Conservation (phyloP, 2,113 vertebrate genomes). For the Limanda limanda region DNA sequence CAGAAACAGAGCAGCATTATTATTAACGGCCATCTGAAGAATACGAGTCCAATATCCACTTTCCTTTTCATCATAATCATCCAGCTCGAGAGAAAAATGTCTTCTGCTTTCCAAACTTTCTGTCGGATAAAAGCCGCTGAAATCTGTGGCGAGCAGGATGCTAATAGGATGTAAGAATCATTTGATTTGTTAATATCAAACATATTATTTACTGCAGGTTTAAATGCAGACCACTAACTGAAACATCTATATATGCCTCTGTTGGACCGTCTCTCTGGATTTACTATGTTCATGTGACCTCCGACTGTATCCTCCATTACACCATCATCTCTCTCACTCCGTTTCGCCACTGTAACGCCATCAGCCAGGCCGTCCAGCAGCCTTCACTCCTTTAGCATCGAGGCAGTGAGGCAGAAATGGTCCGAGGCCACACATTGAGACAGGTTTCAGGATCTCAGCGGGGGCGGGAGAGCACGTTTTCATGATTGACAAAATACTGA, state of each 20-base stretch:
- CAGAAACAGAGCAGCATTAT: conserved; percentile 10
- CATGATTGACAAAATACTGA: conserved; percentile 36
- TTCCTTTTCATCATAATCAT: conserved; percentile 14
- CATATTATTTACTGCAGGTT: conserved; percentile 31
- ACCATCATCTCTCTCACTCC: background rate
- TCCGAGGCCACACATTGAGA: conserved; percentile 20
- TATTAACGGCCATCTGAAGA: conserved; percentile 5
- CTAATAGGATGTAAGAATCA: background rate
- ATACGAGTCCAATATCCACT: background rate
- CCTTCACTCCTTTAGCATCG: conserved; percentile 25
- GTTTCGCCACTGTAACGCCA: conserved; percentile 41
- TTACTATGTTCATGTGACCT: conserved; percentile 26
- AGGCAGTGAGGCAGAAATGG: conserved; percentile 1
- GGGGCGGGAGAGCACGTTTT: conserved; percentile 1
- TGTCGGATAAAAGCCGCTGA: conserved; percentile 14
- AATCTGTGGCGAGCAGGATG: background rate
- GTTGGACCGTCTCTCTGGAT: background rate
- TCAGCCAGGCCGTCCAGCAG: conserved; percentile 65
- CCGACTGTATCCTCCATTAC: no score
- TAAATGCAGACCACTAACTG: conserved; percentile 12
- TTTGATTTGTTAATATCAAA: conserved; percentile 7
- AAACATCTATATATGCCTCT: conserved; percentile 9
- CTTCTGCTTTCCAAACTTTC: conserved; percentile 1
- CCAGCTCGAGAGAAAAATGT: background rate
- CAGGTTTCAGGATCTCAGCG: conserved; percentile 1